Base-by-base conservation (phyloP, 1,140 invertebrate genomes). In the Ceratina calcarata region DNA sequence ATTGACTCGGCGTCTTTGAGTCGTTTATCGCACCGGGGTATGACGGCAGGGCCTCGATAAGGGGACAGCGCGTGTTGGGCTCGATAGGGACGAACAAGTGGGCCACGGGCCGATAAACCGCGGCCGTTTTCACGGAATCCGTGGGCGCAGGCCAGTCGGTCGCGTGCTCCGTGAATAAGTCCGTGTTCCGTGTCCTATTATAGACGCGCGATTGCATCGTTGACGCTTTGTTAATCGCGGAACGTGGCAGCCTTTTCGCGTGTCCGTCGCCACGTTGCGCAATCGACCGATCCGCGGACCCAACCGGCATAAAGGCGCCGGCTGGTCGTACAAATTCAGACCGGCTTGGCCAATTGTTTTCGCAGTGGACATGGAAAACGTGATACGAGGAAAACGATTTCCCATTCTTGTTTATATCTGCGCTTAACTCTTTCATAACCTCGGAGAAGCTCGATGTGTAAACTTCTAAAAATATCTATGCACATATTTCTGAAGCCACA, bases 1-100 rank as follows among this genome's bases (percentile, higher is more conserved):
- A 67, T 16, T 12, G 16, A 49, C 49, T 53, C 10, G 32, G 2
- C 12, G 45, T 55, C 51, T n/a, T 57, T 27, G 49, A n/a, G 49
- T 68, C n/a, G 51, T 67, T 65, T 69, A 51, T 78, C 83, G 32
- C 4, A 10, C 2, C 10, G 18, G n/a, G n/a, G 27, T 32, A 32
- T 4, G 27, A 32, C 27, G 15, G 57, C 76, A 55, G 27, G 62
- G 2, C 20, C 20, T 27, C 64, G 85, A 86, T 86, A 86, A 65
- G 53, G 69, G n/a, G 18, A 24, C 6, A 64, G 53, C 64, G 75
- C 80, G 78, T 86, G 72, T 45, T 49, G 45, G 15, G 15, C 22
- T 53, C 49, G 85, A 86, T 86, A 86, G 69, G 61, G 61, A 82
- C 58, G 70, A 83, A 82, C 55, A 86, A 86, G 83, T 83, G 78